These are phyloP conservation scores for Smittia aterrima DNA, from an alignment of 2,888 invertebrate genomes.

Conservation along the genomic window DNA sequence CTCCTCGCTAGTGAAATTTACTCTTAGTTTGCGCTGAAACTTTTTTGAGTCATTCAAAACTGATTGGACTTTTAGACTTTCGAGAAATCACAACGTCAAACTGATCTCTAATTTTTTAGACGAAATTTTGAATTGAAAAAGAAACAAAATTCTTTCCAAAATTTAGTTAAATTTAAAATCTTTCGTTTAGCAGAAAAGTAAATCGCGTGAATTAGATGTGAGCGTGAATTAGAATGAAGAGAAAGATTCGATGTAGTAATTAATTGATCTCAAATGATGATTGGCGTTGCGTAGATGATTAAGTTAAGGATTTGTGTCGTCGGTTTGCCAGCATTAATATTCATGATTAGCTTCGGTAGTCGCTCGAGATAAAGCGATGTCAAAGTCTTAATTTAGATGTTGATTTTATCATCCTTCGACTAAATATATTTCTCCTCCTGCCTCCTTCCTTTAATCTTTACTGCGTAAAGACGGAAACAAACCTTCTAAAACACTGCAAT, in stretches of 20 bases:
- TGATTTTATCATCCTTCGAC: neutral
- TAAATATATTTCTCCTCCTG: neutral
- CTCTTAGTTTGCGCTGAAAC: too few relatives aligned
- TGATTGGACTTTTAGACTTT: too few relatives aligned
- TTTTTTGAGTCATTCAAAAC: too few relatives aligned
- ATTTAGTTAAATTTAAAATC: neutral
- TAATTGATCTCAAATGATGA: slow-evolving; percentile 12
- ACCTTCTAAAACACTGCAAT: neutral
- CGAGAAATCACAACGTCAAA: too few relatives aligned
- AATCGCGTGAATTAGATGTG: neutral
- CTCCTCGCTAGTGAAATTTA: too few relatives aligned
- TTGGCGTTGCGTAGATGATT: neutral
- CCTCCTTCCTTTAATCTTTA: neutral
- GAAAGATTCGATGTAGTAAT: neutral
- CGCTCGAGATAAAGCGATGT: too few relatives aligned
- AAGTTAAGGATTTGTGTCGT: slow-evolving; percentile 3
- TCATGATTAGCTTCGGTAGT: neutral
- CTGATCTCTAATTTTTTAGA: neutral
- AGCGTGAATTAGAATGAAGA: neutral
- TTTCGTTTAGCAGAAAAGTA: neutral
- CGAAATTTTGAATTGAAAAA: neutral
- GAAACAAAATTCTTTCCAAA: neutral
- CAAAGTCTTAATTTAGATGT: too few relatives aligned
- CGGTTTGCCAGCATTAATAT: neutral
- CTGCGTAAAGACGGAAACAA: neutral